Conservation (phyloP, 2,113 vertebrate genomes). For the Gymnarchus niloticus region DNA sequence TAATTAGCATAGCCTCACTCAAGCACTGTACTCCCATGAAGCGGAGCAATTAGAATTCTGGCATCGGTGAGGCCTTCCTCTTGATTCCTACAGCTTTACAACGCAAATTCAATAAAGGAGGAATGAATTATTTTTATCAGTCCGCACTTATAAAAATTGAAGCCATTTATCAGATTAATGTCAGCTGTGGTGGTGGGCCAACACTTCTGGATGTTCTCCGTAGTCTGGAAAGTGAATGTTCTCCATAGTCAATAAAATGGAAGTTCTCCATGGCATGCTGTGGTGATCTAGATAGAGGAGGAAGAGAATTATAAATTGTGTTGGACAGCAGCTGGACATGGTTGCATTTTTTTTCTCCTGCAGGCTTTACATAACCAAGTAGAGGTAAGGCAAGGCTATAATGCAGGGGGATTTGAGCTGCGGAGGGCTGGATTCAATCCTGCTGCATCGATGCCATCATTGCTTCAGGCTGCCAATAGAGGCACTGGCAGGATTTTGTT, state of each 20-base stretch:
- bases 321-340: too few relatives aligned
- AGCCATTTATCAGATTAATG: slow-evolving; percentile 73
- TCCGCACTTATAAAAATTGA: slow-evolving; percentile 74
- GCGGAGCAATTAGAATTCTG: slow-evolving; percentile 10
- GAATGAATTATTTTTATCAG: slow-evolving; percentile 42
- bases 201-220: slow-evolving; percentile 47
- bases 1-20: slow-evolving; percentile 34
- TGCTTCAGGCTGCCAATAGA: background rate
- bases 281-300: too few relatives aligned
- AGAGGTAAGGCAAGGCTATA: background rate
- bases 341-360: background rate
- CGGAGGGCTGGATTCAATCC: background rate
- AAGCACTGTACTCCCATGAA: background rate
- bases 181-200: slow-evolving; percentile 58
- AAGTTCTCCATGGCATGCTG: background rate
- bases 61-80: slow-evolving; percentile 15
- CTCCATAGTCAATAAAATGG: too few relatives aligned
- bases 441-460: background rate
- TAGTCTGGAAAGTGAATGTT: slow-evolving; percentile 28
- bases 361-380: too few relatives aligned
- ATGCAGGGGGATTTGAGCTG: background rate
- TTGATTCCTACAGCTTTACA: slow-evolving; percentile 25
- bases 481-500: background rate
- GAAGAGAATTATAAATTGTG: background rate
- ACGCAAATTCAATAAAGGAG: slow-evolving; percentile 31